Evolutionary conservation across 2,113 vertebrate species (phyloP), one percentile per base, ranked within the genome.

Genomic region (Myodes glareolus): DNA sequence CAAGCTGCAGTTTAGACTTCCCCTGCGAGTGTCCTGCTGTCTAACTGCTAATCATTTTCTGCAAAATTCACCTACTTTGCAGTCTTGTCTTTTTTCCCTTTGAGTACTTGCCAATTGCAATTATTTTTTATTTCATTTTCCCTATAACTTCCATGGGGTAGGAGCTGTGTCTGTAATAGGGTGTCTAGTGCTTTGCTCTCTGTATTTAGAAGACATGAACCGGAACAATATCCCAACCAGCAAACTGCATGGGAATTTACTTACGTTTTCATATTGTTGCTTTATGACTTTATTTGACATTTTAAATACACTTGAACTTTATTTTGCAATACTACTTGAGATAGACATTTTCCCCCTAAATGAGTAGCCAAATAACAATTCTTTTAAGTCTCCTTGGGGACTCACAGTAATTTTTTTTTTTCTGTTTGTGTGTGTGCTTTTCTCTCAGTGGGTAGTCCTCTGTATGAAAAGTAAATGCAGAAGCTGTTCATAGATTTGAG

Each of bases 401-500:
- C 50, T 42, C 29, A 0, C 16, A 16, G 25, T 63, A 33, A 47
- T 76, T 88, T 67, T 27, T 80, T 80, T 80, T 19, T 82, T 85
- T 58, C 55, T 58, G 55, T 5, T 58, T 58, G 17, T 58, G 55
- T 58, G 55, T 88, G 87, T 61, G 21, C 68, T 94, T 85, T 33
- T 80, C 50, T 47, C 33, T 77, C 58, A 86, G 73, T 77, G 77
- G 42, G 25, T 81, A 33, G 42, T 88, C 13, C 23, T 93, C 65
- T 94, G 29, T 81, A 14, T 72, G 76, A 65, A 94, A 94, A n/a
- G 33, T 77, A 84, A 89, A 68, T n/a, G 11, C 42, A 94, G 80
- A 77, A 89, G 85, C 17, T 27, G 11, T 92, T 94, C 55, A 58
- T 65, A 25, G 55, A 91, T 42, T 88, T 94, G 47, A 93, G 47